Conservation (phyloP, 53 echinoderm and acorn worm species). For the Holothuria leucospilota region DNA sequence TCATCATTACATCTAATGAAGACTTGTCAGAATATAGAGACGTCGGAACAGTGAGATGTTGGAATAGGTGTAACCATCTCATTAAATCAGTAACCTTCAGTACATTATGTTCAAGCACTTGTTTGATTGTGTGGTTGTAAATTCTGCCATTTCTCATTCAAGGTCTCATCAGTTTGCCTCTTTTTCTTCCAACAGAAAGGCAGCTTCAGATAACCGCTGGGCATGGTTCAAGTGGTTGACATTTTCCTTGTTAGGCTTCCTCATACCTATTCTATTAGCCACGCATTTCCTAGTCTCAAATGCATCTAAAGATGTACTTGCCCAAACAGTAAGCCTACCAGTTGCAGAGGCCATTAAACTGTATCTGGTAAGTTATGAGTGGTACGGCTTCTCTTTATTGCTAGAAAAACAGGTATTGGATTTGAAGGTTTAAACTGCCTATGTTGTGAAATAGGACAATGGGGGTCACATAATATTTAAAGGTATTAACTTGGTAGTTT, state of each 20-base stretch:
- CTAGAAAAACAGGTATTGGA: no score
- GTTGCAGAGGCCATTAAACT: conserved; percentile 64
- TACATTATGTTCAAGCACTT: not conserved
- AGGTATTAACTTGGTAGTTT: no score
- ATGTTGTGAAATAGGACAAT: no score
- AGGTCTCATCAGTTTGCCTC: not conserved
- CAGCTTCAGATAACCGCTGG: conserved; percentile 82
- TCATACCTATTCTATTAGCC: conserved; percentile 73
- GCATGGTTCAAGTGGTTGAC: conserved; percentile 82
- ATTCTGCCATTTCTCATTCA: not conserved
- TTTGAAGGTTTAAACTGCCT: no score
- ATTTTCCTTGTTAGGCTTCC: conserved; percentile 81
- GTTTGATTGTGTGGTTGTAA: not conserved
- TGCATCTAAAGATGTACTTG: conserved; percentile 75
- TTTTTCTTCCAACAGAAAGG: conserved; percentile 56
- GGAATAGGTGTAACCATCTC: no score
- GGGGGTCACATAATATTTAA: no score
- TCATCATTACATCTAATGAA: no score
- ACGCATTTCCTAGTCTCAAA: conserved; percentile 84
- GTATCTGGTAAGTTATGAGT: conserved; percentile 72
- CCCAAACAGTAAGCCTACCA: conserved; percentile 59
- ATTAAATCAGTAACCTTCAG: no score
- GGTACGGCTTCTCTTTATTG: not conserved
- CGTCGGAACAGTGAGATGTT: no score
- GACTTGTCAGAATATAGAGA: no score